Percentiles rank a stretch among this genome's conserved stretches.
These are phyloP conservation scores for Hemiprocne comata DNA, from an alignment of 2,113 vertebrate genomes.

Conservation along the genomic window DNA sequence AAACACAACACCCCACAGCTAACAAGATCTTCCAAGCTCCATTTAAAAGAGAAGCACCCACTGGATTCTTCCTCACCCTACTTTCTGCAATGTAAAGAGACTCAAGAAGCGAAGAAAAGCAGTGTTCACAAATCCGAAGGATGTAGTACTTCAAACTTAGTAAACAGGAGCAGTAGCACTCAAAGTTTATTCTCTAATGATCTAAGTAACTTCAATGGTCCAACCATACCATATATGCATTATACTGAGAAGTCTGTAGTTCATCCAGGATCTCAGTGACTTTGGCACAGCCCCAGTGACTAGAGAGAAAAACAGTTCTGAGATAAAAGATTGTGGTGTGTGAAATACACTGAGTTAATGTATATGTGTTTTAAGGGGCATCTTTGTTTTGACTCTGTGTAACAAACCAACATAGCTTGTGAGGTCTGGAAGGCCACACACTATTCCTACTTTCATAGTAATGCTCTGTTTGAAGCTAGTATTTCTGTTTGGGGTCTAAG, in stretches of 20 bases:
- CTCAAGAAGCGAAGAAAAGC: neutral
- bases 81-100: neutral
- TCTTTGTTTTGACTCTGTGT: conserved; percentile 33
- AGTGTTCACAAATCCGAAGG: neutral
- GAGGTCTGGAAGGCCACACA: conserved; percentile 48
- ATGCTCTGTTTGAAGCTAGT: conserved; percentile 47
- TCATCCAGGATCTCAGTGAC: neutral
- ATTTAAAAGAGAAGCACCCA: neutral
- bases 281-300: neutral
- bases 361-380: neutral
- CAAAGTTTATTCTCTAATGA: neutral
- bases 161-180: neutral
- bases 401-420: conserved; percentile 23
- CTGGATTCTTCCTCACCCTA: neutral
- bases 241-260: neutral
- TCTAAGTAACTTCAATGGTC: neutral
- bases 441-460: conserved; percentile 31
- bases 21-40: neutral
- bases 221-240: neutral
- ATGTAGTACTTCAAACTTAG: neutral
- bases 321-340: neutral
- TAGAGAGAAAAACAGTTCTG: neutral
- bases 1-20: neutral
- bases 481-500: conserved; percentile 50
- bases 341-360: conserved; percentile 33